Evolutionary conservation across 2,888 invertebrate genomes (phyloP).

Genomic region (Trichogramma dendrolimi): DNA sequence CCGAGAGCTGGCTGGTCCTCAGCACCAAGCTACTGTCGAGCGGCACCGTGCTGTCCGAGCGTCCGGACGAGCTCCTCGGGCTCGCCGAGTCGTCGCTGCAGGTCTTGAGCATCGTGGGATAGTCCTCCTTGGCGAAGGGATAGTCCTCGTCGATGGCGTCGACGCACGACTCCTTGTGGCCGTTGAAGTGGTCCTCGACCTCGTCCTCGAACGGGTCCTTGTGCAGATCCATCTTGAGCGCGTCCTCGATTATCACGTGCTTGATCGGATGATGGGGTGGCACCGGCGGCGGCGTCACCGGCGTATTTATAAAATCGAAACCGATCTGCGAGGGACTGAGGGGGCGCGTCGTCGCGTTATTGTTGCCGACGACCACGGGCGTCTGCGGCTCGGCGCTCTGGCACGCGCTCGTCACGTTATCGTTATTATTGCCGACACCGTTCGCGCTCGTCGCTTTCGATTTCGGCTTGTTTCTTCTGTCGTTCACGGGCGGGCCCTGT

Average conservation of each 20-base stretch:
- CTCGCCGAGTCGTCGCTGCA: conserved; percentile 51
- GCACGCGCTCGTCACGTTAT: conserved; percentile 28
- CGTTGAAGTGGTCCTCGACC: conserved; percentile 29
- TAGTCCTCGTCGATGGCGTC: conserved; percentile 47
- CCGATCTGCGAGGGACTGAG: not conserved
- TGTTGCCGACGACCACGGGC: conserved; percentile 47
- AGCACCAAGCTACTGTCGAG: conserved; percentile 42
- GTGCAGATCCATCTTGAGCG: conserved; percentile 22
- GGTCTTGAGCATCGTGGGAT: conserved; percentile 49
- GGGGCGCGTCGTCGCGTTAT: conserved; percentile 24
- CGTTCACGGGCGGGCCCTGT: not conserved
- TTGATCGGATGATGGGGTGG: conserved; percentile 48
- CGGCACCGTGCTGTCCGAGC: conserved; percentile 49
- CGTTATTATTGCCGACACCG: conserved; percentile 51
- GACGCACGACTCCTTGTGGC: conserved; percentile 46
- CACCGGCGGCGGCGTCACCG: conserved; percentile 54
- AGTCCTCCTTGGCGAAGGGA: conserved; percentile 51
- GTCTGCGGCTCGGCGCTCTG: conserved; percentile 27
- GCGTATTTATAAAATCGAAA: conserved; percentile 45
- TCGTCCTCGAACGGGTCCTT: conserved; percentile 39
- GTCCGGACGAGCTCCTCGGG: conserved; percentile 48
- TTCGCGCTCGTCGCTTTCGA: conserved; percentile 54
- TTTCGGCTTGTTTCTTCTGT: no score
- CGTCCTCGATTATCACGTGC: conserved; percentile 26
- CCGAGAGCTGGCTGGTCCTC: conserved; percentile 15